Evolutionary conservation across 2,113 vertebrate species (phyloP), one percentile per base, ranked within the genome.

Genomic region (Engraulis encrasicolus): DNA sequence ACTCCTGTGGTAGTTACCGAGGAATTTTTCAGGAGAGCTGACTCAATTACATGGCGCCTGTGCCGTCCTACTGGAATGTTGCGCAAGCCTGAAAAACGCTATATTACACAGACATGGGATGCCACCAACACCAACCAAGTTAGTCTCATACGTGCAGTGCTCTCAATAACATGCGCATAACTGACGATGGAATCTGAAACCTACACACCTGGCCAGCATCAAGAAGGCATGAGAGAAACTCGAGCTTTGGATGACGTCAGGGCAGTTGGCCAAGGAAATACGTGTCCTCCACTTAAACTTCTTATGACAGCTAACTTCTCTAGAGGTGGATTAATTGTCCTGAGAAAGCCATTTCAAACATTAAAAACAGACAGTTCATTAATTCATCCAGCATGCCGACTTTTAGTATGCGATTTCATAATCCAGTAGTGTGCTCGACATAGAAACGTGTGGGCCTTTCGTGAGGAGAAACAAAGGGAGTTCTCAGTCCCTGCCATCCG

Each of bases 151-250:
- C n/a, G n/a, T 78, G 18, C 78, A 27, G 36, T 66, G 9, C 74
- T 45, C 45, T 14, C 37, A 12, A 84, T 18, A 58, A 80, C 52
- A 66, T 66, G 50, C 80, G 78, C 58, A 66, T 66, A 31, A 85
- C 11, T 45, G 58, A 20, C 58, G 49, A 77, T 31, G 37, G 27
- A 34, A 66, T 34, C 77, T 78, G 27, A 23, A 45, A 19, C 19
- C 50, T 50, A 66, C 58, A 66, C 58, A 66, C 58, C 58, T 66
- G 58, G 58, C 58, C 58, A 66, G 58, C 23, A 27, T 66, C 58
- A 31, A 66, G 58, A 31, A 27, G 31, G 23, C 58, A 66, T 14
- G 58, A 66, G 58, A 20, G 50, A 82, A 79, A 82, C 50, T 6
- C 6, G 17, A 79, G 82, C 18, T 66, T 14, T n/a, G 38, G 14